Evolutionary conservation across 2,113 vertebrate species (phyloP).

Genomic region (Sapajus apella): DNA sequence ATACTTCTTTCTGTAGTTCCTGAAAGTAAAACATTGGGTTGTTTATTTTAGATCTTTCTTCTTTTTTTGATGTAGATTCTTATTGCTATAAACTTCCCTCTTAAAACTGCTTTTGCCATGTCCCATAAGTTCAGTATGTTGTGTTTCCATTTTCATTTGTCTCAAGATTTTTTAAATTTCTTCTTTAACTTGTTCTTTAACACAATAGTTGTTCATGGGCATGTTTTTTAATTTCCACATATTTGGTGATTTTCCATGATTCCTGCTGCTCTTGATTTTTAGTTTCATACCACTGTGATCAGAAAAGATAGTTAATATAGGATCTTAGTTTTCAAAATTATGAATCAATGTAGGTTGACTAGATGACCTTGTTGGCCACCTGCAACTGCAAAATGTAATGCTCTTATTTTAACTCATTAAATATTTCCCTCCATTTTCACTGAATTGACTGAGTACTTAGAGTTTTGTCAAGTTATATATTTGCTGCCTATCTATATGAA

Average conservation of each 20-base stretch:
- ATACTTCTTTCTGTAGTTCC: neutral
- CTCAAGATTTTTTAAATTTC: neutral
- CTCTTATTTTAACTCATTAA: neutral
- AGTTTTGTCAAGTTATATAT: neutral
- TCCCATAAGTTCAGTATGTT: neutral
- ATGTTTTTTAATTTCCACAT: neutral
- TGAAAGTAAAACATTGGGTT: neutral
- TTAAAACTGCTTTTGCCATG: neutral
- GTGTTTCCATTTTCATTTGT: neutral
- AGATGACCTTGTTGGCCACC: neutral
- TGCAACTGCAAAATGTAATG: neutral
- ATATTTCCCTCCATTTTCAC: neutral
- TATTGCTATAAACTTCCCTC: neutral
- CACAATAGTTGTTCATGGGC: neutral
- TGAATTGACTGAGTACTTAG: neutral
- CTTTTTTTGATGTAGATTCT: neutral
- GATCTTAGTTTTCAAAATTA: neutral
- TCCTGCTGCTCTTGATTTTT: neutral
- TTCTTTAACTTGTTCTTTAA: neutral
- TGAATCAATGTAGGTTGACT: neutral
- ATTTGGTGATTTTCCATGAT: neutral
- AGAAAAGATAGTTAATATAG: neutral
- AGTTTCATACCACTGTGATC: neutral
- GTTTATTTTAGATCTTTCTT: neutral
- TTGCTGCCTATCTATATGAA: neutral